These are phyloP conservation scores for Simalia tracyae DNA, from an alignment of 2,797 vertebrate species.

Conservation along the genomic window DNA sequence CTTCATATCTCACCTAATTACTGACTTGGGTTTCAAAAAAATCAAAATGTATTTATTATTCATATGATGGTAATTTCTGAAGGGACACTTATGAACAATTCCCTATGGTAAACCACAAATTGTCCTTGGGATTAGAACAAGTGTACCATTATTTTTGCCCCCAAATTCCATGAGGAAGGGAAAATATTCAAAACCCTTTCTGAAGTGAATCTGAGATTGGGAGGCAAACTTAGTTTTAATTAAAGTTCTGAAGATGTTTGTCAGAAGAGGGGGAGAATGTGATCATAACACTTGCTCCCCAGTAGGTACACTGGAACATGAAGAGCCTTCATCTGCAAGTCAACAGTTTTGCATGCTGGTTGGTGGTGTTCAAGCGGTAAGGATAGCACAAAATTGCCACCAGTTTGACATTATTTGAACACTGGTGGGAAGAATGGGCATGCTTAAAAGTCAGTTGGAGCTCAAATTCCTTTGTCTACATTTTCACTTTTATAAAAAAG, in stretches of 20 bases:
- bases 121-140: constrained; percentile 28
- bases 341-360: constrained; percentile 38
- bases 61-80: not conserved
- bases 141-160: constrained; percentile 22
- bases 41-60: constrained; percentile 5
- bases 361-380: constrained; percentile 64
- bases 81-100: constrained; percentile 30
- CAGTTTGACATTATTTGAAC: constrained; percentile 71
- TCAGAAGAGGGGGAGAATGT: constrained; percentile 19
- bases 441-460: constrained; percentile 58
- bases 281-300: not conserved
- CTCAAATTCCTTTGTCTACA: not conserved
- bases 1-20: not conserved
- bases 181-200: constrained; percentile 11
- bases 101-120: constrained; percentile 38
- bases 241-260: not conserved
- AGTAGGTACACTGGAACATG: constrained; percentile 45
- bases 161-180: not conserved
- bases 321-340: constrained; percentile 60
- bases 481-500: constrained; percentile 3
- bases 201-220: constrained; percentile 5
- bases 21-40: not conserved
- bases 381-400: constrained; percentile 65
- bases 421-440: constrained; percentile 61
- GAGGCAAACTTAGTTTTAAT: constrained; percentile 29